These are phyloP conservation scores for Thripadectes ignobilis DNA, from an alignment of 2,797 vertebrate species.

Conservation along the genomic window DNA sequence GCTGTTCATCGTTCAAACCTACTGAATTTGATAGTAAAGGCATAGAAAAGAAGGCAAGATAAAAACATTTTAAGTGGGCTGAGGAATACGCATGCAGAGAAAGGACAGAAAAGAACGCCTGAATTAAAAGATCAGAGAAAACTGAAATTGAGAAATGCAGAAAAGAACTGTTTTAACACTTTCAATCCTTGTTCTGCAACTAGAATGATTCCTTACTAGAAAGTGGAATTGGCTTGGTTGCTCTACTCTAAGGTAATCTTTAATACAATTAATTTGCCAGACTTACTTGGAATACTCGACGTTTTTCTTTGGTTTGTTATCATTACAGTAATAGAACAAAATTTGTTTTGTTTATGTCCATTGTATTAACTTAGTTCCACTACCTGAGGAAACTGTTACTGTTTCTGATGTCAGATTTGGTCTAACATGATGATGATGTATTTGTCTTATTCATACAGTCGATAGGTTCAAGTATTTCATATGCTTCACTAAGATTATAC, in stretches of 20 bases:
- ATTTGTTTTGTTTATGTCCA: neutral
- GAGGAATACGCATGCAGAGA: slow-evolving; percentile 19
- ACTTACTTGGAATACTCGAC: slow-evolving; percentile 18
- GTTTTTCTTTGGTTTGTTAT: slow-evolving; percentile 30
- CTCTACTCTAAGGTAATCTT: slow-evolving; percentile 8
- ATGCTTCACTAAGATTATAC: slow-evolving; percentile 10
- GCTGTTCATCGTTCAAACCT: slow-evolving; percentile 79
- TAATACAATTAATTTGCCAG: slow-evolving; percentile 44
- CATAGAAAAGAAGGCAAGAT: slow-evolving; percentile 75
- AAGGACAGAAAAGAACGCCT: slow-evolving; percentile 53
- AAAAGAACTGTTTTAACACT: slow-evolving; percentile 30
- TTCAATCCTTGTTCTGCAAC: neutral
- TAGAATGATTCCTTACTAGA: slow-evolving; percentile 16
- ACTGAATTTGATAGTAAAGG: slow-evolving; percentile 82
- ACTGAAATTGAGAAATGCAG: slow-evolving; percentile 27
- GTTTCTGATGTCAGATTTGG: neutral
- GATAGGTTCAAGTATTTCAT: neutral
- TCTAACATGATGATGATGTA: neutral
- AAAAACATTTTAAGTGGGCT: slow-evolving; percentile 77
- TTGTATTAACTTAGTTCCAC: slow-evolving; percentile 20
- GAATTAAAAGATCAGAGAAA: slow-evolving; percentile 43
- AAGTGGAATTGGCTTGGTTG: slow-evolving; percentile 5
- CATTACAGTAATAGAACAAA: neutral
- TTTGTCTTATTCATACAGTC: neutral
- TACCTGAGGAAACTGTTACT: slow-evolving; percentile 40